phyloP scores from a whole-genome alignment of 2,113 vertebrate species.

The Passer domesticus region DNA sequence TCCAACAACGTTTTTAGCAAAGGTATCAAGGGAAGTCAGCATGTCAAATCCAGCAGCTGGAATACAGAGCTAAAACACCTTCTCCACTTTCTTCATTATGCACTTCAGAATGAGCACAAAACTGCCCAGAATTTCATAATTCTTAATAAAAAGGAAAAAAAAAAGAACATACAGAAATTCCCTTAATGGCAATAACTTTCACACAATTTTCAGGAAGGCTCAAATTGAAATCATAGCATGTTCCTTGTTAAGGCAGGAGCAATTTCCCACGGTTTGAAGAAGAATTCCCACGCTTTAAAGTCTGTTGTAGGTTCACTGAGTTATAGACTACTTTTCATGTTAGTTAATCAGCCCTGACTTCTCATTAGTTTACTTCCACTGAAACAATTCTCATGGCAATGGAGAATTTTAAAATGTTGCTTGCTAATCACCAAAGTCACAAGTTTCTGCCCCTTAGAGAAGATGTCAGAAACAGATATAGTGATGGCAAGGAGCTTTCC shows the following conservation, averaged over 20 bases:
- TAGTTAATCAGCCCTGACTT: background rate
- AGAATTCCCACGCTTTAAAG: background rate
- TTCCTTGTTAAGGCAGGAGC: background rate
- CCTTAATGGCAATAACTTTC: background rate
- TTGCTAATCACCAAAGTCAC: background rate
- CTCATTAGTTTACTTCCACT: background rate
- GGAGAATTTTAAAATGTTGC: background rate
- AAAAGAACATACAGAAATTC: background rate
- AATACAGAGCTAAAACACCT: background rate
- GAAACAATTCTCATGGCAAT: background rate
- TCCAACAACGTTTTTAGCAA: background rate
- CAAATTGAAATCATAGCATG: background rate
- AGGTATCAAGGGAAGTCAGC: background rate
- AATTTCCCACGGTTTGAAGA: background rate
- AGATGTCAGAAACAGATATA: background rate
- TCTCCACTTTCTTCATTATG: background rate
- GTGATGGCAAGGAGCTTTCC: background rate
- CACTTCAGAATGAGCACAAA: background rate
- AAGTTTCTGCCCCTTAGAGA: background rate
- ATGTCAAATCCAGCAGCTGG: background rate
- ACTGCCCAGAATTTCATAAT: accelerated
- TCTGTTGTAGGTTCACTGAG: background rate
- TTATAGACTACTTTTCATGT: background rate
- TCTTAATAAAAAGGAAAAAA: background rate
- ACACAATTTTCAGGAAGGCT: background rate